Evolutionary conservation across 1,140 invertebrate species (phyloP), one percentile per base, ranked within the genome.

Genomic region (Daktulosphaira vitifoliae): DNA sequence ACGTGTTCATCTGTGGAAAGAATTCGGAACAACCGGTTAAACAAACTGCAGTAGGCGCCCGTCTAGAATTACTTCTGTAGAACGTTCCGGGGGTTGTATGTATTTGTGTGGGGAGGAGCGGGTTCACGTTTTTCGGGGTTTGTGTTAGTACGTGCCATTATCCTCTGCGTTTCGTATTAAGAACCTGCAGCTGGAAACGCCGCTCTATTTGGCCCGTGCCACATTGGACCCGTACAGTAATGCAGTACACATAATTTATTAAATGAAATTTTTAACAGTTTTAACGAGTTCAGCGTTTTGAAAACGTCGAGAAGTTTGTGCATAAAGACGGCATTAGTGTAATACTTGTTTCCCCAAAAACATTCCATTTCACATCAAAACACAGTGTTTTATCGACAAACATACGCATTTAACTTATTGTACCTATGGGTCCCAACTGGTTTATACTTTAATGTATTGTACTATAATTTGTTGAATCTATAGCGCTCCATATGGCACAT

Each of bases 131-230:
- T 62, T 37, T 22, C 7, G 3, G 54, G 52, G 16, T 15, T 29
- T 44, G 18, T 56, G 9, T 56, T 16, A 23, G 33, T 25, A 56
- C 18, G 42, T 18, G 39, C n/a, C 11, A n/a, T 11, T 44, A 44
- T 15, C 39, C 15, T 42, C 33, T 56, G 44, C 53, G 37, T 16
- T 56, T 62, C 42, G 26, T 33, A 48, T 62, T 62, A 48, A 44
- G 54, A 59, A 62, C 42, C 56, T 62, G 56, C 56, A 62, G 56
- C 56, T 62, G 56, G 56, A 62, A 62, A 48, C 18, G 25, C 42
- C 11, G n/a, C 16, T 25, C 42, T 25, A 46, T 25, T 22, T 44
- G 56, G 56, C 56, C 56, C 56, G 56, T 62, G 56, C 56, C 56
- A 62, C 56, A 46, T 62, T 62, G 18, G 5, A 46, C 42, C 25